A percentile compares a stretch with the other conserved stretches of the same genome.
Conservation (phyloP, 2,888 invertebrate genomes). For the Zelleria hepariella region DNA sequence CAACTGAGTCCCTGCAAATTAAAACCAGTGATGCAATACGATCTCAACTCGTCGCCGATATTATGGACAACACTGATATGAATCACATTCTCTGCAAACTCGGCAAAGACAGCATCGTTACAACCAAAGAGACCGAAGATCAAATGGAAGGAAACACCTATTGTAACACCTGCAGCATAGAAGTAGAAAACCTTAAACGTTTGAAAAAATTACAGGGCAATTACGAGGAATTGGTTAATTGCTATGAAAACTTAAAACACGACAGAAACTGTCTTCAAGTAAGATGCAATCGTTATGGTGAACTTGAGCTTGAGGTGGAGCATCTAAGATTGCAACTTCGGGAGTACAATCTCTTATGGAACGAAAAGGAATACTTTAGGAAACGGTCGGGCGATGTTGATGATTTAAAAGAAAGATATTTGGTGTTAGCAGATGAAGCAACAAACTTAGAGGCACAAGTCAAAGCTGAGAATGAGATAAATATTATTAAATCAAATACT, state of each 20-base stretch:
- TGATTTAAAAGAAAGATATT: constrained; percentile 47
- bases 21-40: constrained; percentile 40
- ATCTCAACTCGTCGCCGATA: constrained; percentile 56
- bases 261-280: constrained; percentile 41
- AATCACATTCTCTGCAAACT: constrained; percentile 51
- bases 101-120: constrained; percentile 15
- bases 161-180: constrained; percentile 26
- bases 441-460: constrained; percentile 46
- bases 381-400: constrained; percentile 52
- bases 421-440: constrained; percentile 52
- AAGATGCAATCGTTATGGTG: constrained; percentile 40
- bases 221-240: constrained; percentile 48
- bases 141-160: constrained; percentile 9
- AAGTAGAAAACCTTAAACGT: constrained; percentile 45
- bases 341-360: constrained; percentile 52
- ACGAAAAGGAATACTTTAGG: constrained; percentile 54
- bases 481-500: constrained; percentile 37
- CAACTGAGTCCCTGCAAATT: constrained; percentile 27
- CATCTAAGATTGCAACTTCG: constrained; percentile 35
- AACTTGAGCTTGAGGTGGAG: constrained; percentile 46
- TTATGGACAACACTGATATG: constrained; percentile 58
- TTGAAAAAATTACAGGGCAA: constrained; percentile 49
- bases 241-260: constrained; percentile 49
- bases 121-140: constrained; percentile 25
- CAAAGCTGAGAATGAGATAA: constrained; percentile 55